A percentile compares a stretch with the other conserved stretches of the same genome.
Evolutionary conservation across 1,140 invertebrate species (phyloP).

Genomic region (Caerostris darwini): DNA sequence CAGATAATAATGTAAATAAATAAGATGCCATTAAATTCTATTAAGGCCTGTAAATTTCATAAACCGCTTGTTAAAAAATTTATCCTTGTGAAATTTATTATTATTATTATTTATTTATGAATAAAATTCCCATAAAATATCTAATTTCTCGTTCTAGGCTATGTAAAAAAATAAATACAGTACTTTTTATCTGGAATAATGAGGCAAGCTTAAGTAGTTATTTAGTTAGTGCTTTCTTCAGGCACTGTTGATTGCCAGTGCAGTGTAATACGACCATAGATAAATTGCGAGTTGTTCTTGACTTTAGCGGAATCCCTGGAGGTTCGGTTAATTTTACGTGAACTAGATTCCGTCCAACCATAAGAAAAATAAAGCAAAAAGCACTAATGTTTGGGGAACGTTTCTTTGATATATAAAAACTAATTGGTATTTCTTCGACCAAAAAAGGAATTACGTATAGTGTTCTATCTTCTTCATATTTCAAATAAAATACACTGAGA

Average conservation of each 20-base stretch:
- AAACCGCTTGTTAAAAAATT: too few relatives aligned
- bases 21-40: too few relatives aligned
- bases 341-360: not conserved
- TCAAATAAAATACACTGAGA: not conserved
- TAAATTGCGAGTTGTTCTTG: conserved; percentile 12
- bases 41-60: too few relatives aligned
- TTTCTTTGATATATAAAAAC: not conserved
- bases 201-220: not conserved
- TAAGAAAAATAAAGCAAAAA: not conserved
- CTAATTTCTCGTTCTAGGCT: too few relatives aligned
- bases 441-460: not conserved
- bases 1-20: too few relatives aligned
- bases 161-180: too few relatives aligned
- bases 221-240: conserved; percentile 1
- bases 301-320: not conserved
- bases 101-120: too few relatives aligned
- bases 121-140: too few relatives aligned
- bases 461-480: not conserved
- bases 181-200: not conserved
- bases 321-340: not conserved
- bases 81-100: too few relatives aligned
- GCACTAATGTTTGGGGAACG: not conserved
- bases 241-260: not conserved
- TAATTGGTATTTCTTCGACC: conserved; percentile 9
- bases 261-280: not conserved